A percentile compares a stretch with the other conserved stretches of the same genome.
phyloP scores from a whole-genome alignment of 2,113 vertebrate genomes.

The Trogon surrucura region DNA sequence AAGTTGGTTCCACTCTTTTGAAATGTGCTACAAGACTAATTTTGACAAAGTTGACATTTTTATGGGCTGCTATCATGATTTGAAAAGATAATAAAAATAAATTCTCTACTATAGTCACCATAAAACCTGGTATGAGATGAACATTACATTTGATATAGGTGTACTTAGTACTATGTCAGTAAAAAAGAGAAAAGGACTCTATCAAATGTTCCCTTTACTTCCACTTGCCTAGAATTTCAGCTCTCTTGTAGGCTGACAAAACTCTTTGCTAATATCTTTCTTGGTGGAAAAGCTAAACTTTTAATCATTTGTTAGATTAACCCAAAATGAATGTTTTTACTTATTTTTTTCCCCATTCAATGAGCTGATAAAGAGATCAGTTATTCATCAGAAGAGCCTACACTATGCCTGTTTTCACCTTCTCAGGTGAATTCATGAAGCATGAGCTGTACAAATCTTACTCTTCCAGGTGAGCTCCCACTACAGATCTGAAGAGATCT shows the following conservation, averaged over 20 bases:
- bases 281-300: neutral
- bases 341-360: neutral
- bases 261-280: neutral
- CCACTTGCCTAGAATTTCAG: neutral
- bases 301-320: neutral
- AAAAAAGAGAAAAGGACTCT: neutral
- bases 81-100: conserved; percentile 44
- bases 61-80: neutral
- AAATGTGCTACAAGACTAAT: conserved; percentile 15
- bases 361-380: neutral
- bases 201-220: neutral
- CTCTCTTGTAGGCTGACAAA: neutral
- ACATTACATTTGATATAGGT: neutral
- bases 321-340: neutral
- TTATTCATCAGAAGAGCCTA: neutral
- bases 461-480: neutral
- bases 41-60: neutral
- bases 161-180: neutral
- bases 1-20: conserved; percentile 15
- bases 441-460: neutral
- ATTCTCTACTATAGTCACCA: neutral
- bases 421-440: neutral
- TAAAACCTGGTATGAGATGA: conserved; percentile 34
- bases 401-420: neutral
- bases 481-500: neutral